Evolutionary conservation across 2,113 vertebrate species (phyloP).

Genomic region (Pholis gunnellus): DNA sequence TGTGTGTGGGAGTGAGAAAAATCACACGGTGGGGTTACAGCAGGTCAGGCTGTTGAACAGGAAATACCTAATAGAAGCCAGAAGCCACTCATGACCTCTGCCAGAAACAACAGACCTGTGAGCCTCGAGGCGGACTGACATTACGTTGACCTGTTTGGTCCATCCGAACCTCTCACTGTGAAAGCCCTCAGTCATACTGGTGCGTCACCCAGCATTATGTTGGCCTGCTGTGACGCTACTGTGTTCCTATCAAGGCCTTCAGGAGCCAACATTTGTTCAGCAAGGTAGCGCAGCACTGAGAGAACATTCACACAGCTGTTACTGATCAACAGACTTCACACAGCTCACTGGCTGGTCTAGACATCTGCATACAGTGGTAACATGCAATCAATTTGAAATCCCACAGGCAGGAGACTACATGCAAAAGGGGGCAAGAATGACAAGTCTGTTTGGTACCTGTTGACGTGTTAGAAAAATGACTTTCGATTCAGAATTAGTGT

Average conservation of each 20-base stretch:
- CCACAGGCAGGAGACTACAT: background rate
- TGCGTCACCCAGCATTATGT: background rate
- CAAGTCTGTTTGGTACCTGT: background rate
- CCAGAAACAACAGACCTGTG: slow-evolving; percentile 17
- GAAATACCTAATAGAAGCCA: slow-evolving; percentile 47
- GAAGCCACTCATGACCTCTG: slow-evolving; percentile 29
- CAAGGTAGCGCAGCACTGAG: background rate
- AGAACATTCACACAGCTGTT: slow-evolving; percentile 14
- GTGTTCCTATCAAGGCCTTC: background rate
- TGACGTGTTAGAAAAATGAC: background rate
- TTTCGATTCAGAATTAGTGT: background rate
- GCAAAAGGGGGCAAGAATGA: background rate
- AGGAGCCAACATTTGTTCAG: slow-evolving; percentile 17
- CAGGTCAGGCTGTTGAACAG: slow-evolving; percentile 34
- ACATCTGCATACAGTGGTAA: background rate
- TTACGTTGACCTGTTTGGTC: background rate
- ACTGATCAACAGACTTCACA: background rate
- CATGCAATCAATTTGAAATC: background rate
- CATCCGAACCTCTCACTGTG: background rate
- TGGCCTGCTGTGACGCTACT: slow-evolving; percentile 1
- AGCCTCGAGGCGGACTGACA: slow-evolving; percentile 1
- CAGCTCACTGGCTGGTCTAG: background rate
- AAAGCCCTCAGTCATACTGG: background rate
- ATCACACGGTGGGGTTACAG: slow-evolving; percentile 17
- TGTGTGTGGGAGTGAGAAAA: background rate